A percentile compares a stretch with the other conserved stretches of the same genome.
These are phyloP conservation scores for Stenopsyche tienmushanensis DNA, from an alignment of 1,140 invertebrate genomes.

Conservation along the genomic window DNA sequence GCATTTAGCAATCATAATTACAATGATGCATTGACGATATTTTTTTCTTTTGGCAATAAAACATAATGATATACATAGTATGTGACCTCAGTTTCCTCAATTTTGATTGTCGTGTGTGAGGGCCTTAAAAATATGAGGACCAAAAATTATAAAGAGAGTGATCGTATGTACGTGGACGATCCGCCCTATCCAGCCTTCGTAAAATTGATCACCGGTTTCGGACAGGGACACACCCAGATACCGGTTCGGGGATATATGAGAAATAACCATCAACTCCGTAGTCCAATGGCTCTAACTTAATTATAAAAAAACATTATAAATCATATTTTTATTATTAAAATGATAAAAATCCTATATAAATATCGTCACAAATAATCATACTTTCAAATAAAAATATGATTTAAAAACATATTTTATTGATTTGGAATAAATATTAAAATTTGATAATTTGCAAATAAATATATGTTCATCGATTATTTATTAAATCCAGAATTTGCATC, in stretches of 20 bases:
- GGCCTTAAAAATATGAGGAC: neutral
- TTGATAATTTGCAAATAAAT: too few species aligned
- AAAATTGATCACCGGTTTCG: slow-evolving; percentile 14
- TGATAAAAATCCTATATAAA: neutral
- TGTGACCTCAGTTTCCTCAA: slow-evolving; percentile 8
- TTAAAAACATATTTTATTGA: too few species aligned
- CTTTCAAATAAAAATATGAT: too few species aligned
- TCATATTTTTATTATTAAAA: neutral
- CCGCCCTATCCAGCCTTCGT: neutral
- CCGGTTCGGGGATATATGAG: slow-evolving; percentile 13
- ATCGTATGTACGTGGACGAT: neutral
- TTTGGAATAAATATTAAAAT: too few species aligned
- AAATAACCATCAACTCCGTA: neutral
- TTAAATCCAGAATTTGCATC: too few species aligned
- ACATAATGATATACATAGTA: too few species aligned
- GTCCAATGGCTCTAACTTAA: slow-evolving; percentile 3
- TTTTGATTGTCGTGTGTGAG: neutral
- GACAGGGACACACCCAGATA: slow-evolving; percentile 24
- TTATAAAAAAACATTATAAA: neutral
- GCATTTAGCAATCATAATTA: too few species aligned
- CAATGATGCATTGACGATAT: too few species aligned
- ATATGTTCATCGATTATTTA: too few species aligned
- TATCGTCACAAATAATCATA: too few species aligned
- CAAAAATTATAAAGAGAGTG: slow-evolving; percentile 7
- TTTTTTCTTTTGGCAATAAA: too few species aligned